Percentiles rank a stretch among this genome's conserved stretches.
Evolutionary conservation across 2,797 vertebrate species (phyloP).

Genomic region (Heliangelus exortis): DNA sequence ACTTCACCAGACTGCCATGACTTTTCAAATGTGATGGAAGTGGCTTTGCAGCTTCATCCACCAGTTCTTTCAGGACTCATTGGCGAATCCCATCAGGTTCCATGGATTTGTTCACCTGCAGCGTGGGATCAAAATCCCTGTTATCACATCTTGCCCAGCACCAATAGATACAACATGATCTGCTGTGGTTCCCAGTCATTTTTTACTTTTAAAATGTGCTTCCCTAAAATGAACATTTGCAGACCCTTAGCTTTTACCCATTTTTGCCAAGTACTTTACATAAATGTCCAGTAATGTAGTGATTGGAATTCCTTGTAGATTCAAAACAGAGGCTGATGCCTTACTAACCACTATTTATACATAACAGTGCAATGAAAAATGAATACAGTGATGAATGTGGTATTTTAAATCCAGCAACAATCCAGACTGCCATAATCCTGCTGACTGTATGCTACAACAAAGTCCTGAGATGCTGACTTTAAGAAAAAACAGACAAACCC

Average conservation of each 20-base stretch:
- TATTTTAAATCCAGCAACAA: slow-evolving; percentile 49
- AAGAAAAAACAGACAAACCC: slow-evolving; percentile 39
- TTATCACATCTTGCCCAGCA: background rate
- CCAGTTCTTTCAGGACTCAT: no score
- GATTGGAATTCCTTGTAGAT: slow-evolving; percentile 4
- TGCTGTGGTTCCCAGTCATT: background rate
- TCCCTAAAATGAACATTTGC: background rate
- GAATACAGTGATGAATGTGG: background rate
- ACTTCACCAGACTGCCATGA: no score
- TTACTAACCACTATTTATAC: slow-evolving; percentile 55
- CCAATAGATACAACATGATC: background rate
- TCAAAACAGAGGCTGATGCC: slow-evolving; percentile 25
- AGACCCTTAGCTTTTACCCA: background rate
- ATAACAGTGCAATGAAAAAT: background rate
- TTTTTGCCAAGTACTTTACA: background rate
- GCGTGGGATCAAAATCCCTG: background rate
- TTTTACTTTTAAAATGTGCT: background rate
- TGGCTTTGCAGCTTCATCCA: no score
- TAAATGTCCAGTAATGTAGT: slow-evolving; percentile 28
- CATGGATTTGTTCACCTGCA: no score
- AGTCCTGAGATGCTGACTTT: slow-evolving; percentile 47
- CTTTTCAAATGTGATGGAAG: no score
- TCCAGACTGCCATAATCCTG: background rate
- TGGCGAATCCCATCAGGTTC: no score
- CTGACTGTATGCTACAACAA: slow-evolving; percentile 22